A percentile compares a stretch with the other conserved stretches of the same genome.
Conservation (phyloP, 2,797 vertebrate species). For the Silurus aristotelis region DNA sequence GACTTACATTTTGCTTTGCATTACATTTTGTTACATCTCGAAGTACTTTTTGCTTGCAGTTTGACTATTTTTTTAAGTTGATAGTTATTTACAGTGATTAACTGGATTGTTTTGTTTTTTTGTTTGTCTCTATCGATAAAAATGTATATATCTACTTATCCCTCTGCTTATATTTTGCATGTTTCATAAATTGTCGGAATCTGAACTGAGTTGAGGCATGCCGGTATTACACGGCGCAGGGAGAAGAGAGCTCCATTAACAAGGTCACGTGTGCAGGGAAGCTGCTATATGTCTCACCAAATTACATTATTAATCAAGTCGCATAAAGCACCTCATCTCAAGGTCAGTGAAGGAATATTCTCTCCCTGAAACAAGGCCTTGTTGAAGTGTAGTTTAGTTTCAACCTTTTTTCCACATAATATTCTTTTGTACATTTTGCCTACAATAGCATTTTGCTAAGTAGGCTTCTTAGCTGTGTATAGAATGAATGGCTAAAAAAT, state of each 20-base stretch:
- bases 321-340: constrained; percentile 26
- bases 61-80: not conserved
- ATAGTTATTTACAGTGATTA: not conserved
- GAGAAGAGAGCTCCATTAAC: constrained; percentile 27
- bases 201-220: constrained; percentile 18
- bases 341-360: constrained; percentile 20
- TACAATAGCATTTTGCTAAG: constrained; percentile 13
- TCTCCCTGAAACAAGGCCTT: constrained; percentile 4
- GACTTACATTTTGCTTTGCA: not conserved
- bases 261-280: constrained; percentile 26
- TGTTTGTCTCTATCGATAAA: constrained; percentile 19
- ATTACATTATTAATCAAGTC: constrained; percentile 48
- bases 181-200: constrained; percentile 26
- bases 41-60: not conserved
- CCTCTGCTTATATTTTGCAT: constrained; percentile 7
- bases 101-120: not conserved
- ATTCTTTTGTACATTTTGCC: not conserved
- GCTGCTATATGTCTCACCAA: constrained; percentile 25
- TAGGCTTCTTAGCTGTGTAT: not conserved
- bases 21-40: too few species aligned
- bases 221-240: constrained; percentile 6
- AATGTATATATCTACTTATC: constrained; percentile 17
- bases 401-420: not conserved
- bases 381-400: not conserved
- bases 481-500: not conserved